Conservation (phyloP, 1,140 invertebrate species). For the Oscheius sp. region DNA sequence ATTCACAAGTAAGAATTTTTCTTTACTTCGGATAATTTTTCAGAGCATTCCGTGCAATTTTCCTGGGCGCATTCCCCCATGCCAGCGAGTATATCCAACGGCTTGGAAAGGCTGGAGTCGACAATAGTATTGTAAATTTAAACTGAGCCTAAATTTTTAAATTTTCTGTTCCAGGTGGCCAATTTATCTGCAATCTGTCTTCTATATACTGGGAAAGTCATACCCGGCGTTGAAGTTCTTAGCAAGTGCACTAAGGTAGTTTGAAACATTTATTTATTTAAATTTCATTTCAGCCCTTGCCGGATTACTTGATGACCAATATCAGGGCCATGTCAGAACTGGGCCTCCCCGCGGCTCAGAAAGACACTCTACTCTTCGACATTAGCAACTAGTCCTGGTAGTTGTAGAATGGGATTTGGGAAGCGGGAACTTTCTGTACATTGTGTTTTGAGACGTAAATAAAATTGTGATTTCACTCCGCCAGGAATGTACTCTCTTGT, state of each 20-base stretch:
- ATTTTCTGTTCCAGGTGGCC: not conserved
- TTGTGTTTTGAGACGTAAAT: no score
- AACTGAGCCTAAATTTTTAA: not conserved
- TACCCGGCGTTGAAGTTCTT: not conserved
- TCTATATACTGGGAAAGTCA: constrained; percentile 13
- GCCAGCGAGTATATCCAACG: constrained; percentile 4
- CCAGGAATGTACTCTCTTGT: no score
- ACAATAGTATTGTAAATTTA: not conserved
- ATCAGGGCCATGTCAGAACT: not conserved
- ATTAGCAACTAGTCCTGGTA: no score
- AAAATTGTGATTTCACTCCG: no score
- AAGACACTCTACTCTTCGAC: not conserved
- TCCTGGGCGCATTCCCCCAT: constrained; percentile 7
- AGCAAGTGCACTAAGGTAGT: not conserved
- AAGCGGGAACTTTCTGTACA: no score
- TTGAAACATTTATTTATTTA: not conserved
- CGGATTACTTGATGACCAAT: not conserved
- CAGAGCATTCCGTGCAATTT: constrained; percentile 18
- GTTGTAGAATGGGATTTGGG: no score
- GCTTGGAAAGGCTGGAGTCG: not conserved
- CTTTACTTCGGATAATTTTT: not conserved
- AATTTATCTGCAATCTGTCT: constrained; percentile 2
- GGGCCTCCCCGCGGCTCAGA: not conserved
- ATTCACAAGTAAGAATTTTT: constrained; percentile 21
- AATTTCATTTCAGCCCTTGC: not conserved